Evolutionary conservation across 1,140 invertebrate species (phyloP).

Genomic region (Bombus difficillimus): DNA sequence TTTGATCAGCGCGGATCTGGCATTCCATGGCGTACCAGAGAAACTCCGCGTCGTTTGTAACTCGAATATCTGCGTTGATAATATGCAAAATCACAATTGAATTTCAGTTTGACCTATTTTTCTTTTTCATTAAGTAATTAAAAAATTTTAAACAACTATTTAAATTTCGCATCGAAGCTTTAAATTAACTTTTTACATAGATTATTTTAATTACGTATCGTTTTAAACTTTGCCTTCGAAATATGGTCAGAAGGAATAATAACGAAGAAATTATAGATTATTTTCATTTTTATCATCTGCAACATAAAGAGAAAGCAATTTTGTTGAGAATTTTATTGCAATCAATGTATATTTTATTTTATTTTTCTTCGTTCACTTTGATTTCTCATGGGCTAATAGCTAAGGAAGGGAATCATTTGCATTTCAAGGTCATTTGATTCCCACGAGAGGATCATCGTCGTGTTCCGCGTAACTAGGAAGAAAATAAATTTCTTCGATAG

Average conservation of each 20-base stretch:
- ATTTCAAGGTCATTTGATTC: conserved; percentile 26
- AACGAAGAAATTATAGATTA: not conserved
- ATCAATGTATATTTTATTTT: not conserved
- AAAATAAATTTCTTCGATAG: conserved; percentile 32
- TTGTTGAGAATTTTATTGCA: not conserved
- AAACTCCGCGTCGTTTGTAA: not conserved
- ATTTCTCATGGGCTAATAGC: not conserved
- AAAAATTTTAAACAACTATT: too few species aligned
- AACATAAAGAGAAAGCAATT: not conserved
- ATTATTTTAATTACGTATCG: not conserved
- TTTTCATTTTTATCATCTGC: not conserved
- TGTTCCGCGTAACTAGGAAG: conserved; percentile 8
- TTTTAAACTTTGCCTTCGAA: too few species aligned
- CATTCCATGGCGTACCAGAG: conserved; percentile 18
- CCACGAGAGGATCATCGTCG: conserved; percentile 8
- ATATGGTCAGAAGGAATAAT: not conserved
- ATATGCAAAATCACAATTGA: not conserved
- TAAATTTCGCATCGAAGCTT: too few species aligned
- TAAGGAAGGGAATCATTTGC: not conserved
- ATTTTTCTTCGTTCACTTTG: too few species aligned
- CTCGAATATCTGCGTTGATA: not conserved
- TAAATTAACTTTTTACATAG: not conserved
- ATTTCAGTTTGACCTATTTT: too few species aligned
- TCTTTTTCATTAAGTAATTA: not conserved
- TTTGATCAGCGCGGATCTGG: conserved; percentile 7